Evolutionary conservation across 2,797 vertebrate species (phyloP), one percentile per base, ranked within the genome.

Genomic region (Protosalanx chinensis): DNA sequence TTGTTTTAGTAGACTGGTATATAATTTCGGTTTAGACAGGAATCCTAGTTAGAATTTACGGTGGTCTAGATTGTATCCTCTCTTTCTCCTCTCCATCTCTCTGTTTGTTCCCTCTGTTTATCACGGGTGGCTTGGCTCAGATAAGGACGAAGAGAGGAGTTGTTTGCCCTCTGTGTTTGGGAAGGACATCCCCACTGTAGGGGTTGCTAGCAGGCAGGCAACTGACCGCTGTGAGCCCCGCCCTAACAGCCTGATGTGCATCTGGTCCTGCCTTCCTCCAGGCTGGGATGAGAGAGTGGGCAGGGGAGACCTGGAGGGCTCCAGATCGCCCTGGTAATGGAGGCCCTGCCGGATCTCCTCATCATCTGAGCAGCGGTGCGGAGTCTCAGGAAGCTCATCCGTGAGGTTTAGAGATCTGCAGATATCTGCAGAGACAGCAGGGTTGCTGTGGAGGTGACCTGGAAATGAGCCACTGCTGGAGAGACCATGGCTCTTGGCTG

Each of bases 161-260:
- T 32, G 41, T 66, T 27, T 20, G 41, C 64, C 46, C 49, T 67
- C 23, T 56, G 29, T 67, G 65, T 29, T 51, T 67, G 49, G 27
- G 49, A 51, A 67, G 65, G 65, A 67, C 65, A 29, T 29, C 29
- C 37, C 51, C 64, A 27, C 16, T 16, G 64, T 20, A 49, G 64
- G 23, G 65, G 46, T 27, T 29, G 13, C 49, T 5, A 49, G 65
- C 27, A 30, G 27, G 23, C 7, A 29, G 57, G 23, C 7, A 29
- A 20, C 64, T 49, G 37, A 23, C 37, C 16, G 23, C 64, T 67
- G 64, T 67, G 64, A 67, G 8, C 65, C 12, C 20, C 10, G 6
- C 58, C 8, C 12, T 60, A 12, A 4, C 58, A 60, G 20, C 6
- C 20, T 60, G 58, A 4, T 23, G 23, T 20, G 10, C 20, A 29